Base-by-base conservation (phyloP, 2,888 invertebrate genomes). In the Rosalia funebris region DNA sequence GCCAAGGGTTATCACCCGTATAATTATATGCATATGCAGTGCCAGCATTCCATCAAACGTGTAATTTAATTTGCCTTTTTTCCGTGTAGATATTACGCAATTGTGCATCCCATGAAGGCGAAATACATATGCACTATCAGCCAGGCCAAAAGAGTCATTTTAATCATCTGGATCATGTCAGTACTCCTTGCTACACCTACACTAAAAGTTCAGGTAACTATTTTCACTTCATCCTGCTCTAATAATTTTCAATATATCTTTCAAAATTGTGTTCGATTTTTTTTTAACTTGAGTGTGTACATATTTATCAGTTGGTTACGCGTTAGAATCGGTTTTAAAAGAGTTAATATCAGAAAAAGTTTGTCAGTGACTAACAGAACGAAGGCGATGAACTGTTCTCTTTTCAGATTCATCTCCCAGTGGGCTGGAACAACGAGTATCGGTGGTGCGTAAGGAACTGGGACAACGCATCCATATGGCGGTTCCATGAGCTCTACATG, bases 91-190 rank as follows among this genome's bases (percentile, higher is more conserved):
- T 89, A 89, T 78, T 88, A 89, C 72, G 90, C 89, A 46, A 90
- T 90, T 60, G 86, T 88, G 16, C 87, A 89, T 78, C 90, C 89
- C 2, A 88, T 90, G 84, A 84, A 84, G 75, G 88, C 89, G 25
- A 87, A 88, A 71, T 89, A 88, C 77, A 84, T 87, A 34, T 89
- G 89, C 72, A 89, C 89, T 10, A 85, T 87, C 65, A 86, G 86
- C 63, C 86, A 89, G 70, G 88, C 89, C 0, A 83, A 85, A 64
- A 83, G 83, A 66, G 85, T 89, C 48, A 86, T 89, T 64, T 75
- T 85, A 42, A 75, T 84, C 42, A 86, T 87, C 12, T 90, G 90
- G 89, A 70, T 84, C 0, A 72, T 84, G 4, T 85, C 89, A 1
- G 82, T 88, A 63, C 65, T 88, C 4, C 76, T 89, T 12, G 88